These are phyloP conservation scores for Dynastes maya DNA, from an alignment of 2,888 invertebrate species.

Conservation along the genomic window DNA sequence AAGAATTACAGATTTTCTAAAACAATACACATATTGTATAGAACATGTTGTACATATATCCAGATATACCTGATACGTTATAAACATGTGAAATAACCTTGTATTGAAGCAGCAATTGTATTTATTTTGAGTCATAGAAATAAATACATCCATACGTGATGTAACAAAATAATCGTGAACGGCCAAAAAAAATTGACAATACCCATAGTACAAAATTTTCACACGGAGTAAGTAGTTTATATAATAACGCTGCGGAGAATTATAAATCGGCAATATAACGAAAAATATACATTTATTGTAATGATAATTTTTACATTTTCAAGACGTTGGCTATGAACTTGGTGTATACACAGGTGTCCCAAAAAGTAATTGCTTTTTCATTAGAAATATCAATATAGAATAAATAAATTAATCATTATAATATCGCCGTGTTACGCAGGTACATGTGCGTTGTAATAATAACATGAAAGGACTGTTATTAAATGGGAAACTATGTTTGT, in stretches of 20 bases:
- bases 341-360: conserved; percentile 38
- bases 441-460: not conserved
- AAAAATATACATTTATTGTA: conserved; percentile 34
- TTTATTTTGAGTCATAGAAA: conserved; percentile 46
- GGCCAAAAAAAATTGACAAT: conserved; percentile 35
- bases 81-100: conserved; percentile 40
- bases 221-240: conserved; percentile 37
- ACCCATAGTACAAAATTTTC: conserved; percentile 28
- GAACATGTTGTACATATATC: not conserved
- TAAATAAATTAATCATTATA: not conserved
- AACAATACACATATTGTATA: conserved; percentile 13
- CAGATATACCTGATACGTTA: not conserved
- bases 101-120: conserved; percentile 43
- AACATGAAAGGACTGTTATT: not conserved
- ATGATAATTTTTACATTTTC: conserved; percentile 38
- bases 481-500: not conserved
- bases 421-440: not conserved
- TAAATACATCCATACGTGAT: conserved; percentile 45
- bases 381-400: conserved; percentile 17
- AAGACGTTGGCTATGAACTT: not conserved
- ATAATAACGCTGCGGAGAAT: conserved; percentile 28
- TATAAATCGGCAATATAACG: conserved; percentile 40
- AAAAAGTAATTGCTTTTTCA: conserved; percentile 6
- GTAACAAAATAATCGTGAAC: conserved; percentile 43
- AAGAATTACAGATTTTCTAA: not conserved